These are phyloP conservation scores for Percina caprodes DNA, from an alignment of 2,113 vertebrate genomes.

Conservation along the genomic window DNA sequence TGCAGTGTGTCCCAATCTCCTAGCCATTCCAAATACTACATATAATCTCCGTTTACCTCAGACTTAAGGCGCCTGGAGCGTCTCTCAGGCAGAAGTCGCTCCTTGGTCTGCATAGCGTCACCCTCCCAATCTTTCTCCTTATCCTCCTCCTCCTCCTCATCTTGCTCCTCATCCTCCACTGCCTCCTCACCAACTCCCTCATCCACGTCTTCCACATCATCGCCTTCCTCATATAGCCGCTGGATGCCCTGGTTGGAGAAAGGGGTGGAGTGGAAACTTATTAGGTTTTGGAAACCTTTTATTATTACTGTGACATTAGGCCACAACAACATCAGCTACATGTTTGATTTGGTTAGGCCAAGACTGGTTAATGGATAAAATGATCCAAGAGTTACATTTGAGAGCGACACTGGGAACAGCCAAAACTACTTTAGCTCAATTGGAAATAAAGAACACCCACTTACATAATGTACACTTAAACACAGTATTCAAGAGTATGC, in stretches of 20 bases:
- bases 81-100: constrained; percentile 74
- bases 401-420: background rate
- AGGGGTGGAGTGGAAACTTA: background rate
- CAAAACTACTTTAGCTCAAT: background rate
- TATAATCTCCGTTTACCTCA: constrained; percentile 68
- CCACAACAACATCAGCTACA: background rate
- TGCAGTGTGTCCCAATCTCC: no score
- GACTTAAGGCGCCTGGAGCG: constrained; percentile 84
- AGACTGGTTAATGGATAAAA: background rate
- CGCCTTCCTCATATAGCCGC: constrained; percentile 79
- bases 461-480: background rate
- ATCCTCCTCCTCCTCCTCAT: constrained; percentile 73
- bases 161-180: constrained; percentile 76
- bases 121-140: constrained; percentile 69
- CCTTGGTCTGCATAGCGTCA: constrained; percentile 71
- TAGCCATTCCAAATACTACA: background rate
- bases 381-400: background rate
- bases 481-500: background rate
- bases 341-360: background rate
- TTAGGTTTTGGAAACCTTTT: background rate
- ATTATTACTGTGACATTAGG: background rate
- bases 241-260: constrained; percentile 75
- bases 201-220: constrained; percentile 79
- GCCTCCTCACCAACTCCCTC: constrained; percentile 80
- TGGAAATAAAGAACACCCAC: background rate